Base-by-base conservation (phyloP, 2,888 invertebrate species). In the Caradrina kadenii region DNA sequence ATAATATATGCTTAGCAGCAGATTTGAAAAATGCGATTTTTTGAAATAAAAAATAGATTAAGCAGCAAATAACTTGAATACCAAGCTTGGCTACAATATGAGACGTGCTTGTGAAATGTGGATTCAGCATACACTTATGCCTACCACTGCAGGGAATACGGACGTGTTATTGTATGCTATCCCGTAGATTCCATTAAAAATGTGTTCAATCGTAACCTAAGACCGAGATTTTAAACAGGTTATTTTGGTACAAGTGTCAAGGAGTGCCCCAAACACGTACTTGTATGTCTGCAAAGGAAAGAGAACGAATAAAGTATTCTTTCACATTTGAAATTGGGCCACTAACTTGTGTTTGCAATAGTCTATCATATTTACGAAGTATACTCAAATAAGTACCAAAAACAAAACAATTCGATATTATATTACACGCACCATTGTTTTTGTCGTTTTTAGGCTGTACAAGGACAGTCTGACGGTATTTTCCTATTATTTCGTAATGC, bases 251-350 rank as follows among this genome's bases (percentile, higher is more conserved):
- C 0, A 15, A 60, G n/a, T 19, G 13, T 5, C 19, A 11, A 62
- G 26, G 3, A 4, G 8, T 22, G 35, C n/a, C 10, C 8, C 35
- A 6, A 35, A 35, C 35, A 8, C n/a, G 35, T 35, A 8, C 8
- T 35, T 35, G 35, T 19, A 13, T 66, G 49, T 56, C 72, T 83
- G 78, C 74, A 72, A 81, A 84, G 64, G 77, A 81, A 80, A 77
- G 67, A 63, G 65, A 61, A 69, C 75, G 82, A 87, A 85, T 82
- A 90, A 87, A 76, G 85, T 78, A 71, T 84, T 79, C 76, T 89
- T 86, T 68, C 42, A 64, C 80, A 79, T 76, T 79, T 78, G 72
- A 81, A 86, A 88, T 86, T 80, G 79, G 73, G 63, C 65, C 69
- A 76, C 79, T 68, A 83, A 82, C 82, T 0, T 79, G 75, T 54